Percentiles rank a stretch among this genome's conserved stretches.
Evolutionary conservation across 2,113 vertebrate genomes (phyloP).

Genomic region (Prunella himalayana): DNA sequence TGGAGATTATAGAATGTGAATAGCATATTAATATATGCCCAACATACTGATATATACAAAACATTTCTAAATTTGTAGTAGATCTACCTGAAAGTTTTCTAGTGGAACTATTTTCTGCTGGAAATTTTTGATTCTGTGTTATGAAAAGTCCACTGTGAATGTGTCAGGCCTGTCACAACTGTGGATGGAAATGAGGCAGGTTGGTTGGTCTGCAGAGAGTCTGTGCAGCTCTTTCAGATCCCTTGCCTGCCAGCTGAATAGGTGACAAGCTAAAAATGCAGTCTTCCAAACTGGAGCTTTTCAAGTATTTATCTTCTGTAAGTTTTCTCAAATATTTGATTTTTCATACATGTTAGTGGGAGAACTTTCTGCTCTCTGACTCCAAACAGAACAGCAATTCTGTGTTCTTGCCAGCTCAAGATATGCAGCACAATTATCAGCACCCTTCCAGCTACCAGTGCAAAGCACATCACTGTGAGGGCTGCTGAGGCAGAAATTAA

Average conservation of each 20-base stretch:
- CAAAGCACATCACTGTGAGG: background rate
- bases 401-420: background rate
- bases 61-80: background rate
- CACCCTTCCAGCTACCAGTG: background rate
- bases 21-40: background rate
- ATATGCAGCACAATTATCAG: background rate
- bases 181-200: conserved; percentile 12
- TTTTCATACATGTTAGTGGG: background rate
- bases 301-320: background rate
- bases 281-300: background rate
- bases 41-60: background rate
- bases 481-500: background rate
- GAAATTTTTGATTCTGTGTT: background rate
- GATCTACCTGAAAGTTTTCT: background rate
- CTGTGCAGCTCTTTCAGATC: background rate
- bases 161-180: conserved; percentile 1
- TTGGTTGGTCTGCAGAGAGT: background rate
- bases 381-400: background rate
- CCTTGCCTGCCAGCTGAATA: background rate
- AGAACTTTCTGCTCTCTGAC: background rate
- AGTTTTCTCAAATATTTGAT: background rate
- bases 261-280: background rate
- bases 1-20: background rate
- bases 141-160: background rate
- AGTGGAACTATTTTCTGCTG: background rate